phyloP scores from a whole-genome alignment of 2,888 invertebrate genomes.

The Acanthococcus lagerstroemiae region DNA sequence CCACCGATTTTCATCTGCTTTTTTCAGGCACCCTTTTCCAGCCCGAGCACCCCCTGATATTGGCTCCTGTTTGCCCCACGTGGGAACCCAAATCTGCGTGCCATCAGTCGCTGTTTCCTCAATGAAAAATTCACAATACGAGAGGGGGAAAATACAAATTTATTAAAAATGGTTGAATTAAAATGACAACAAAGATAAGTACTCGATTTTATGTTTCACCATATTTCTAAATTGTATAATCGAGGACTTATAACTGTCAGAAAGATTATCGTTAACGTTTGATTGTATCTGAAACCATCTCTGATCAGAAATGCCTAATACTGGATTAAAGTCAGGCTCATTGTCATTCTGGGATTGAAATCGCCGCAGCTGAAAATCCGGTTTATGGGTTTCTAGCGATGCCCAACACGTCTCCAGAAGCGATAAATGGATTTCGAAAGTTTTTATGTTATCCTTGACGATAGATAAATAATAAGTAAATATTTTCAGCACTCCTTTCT shows the following conservation, averaged over 20 bases:
- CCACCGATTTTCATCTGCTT: too few species aligned
- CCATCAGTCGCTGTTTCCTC: too few species aligned
- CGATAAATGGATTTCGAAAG: constrained; percentile 4
- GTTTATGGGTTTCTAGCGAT: constrained; percentile 11
- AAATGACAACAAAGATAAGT: constrained; percentile 14
- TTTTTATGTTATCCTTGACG: constrained; percentile 5
- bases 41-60: too few species aligned
- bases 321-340: not conserved
- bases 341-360: not conserved
- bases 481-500: constrained; percentile 6
- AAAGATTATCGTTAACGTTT: constrained; percentile 17
- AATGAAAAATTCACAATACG: too few species aligned
- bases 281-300: constrained; percentile 9
- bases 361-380: not conserved
- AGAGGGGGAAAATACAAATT: not conserved
- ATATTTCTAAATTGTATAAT: constrained; percentile 23
- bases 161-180: not conserved
- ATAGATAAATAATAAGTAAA: constrained; percentile 11
- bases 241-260: constrained; percentile 17
- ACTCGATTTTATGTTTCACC: constrained; percentile 22
- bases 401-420: constrained; percentile 2
- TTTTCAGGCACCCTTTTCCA: too few species aligned
- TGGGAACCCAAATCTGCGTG: too few species aligned
- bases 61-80: too few species aligned
- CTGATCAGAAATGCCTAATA: constrained; percentile 6